A percentile compares a stretch with the other conserved stretches of the same genome.
Conservation (phyloP, 2,113 vertebrate genomes). For the Hypanus sabinus region DNA sequence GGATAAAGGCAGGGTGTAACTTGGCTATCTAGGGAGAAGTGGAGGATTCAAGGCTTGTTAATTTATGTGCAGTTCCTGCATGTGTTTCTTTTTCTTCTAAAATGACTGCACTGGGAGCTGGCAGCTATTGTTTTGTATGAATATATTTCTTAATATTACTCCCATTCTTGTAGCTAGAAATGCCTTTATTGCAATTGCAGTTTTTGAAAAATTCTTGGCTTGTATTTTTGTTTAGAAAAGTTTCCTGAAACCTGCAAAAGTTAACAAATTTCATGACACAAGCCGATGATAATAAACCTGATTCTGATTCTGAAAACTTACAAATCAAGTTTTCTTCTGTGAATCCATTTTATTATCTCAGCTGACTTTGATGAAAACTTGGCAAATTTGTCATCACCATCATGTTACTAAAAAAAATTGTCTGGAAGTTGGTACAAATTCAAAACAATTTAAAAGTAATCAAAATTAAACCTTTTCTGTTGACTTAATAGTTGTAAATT, state of each 20-base stretch:
- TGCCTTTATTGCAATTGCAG: not conserved
- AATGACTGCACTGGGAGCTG: not conserved
- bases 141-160: not conserved
- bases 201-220: not conserved
- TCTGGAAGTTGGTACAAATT: conserved; percentile 10
- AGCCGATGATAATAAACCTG: too few species aligned
- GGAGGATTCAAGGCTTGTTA: not conserved
- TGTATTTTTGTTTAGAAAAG: not conserved
- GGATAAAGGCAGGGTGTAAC: not conserved
- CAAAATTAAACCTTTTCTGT: not conserved
- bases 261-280: too few species aligned
- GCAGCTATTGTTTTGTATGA: not conserved
- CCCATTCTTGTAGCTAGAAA: not conserved
- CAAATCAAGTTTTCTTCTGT: not conserved
- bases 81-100: not conserved
- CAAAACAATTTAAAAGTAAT: not conserved
- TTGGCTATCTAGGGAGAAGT: not conserved
- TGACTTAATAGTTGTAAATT: not conserved
- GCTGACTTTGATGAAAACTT: not conserved
- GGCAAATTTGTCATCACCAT: not conserved
- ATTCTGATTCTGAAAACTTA: not conserved
- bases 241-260: not conserved
- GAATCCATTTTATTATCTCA: not conserved
- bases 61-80: too few species aligned
- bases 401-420: not conserved